Evolutionary conservation across 2,797 vertebrate genomes (phyloP).

Genomic region (Peromyscus aztecus): DNA sequence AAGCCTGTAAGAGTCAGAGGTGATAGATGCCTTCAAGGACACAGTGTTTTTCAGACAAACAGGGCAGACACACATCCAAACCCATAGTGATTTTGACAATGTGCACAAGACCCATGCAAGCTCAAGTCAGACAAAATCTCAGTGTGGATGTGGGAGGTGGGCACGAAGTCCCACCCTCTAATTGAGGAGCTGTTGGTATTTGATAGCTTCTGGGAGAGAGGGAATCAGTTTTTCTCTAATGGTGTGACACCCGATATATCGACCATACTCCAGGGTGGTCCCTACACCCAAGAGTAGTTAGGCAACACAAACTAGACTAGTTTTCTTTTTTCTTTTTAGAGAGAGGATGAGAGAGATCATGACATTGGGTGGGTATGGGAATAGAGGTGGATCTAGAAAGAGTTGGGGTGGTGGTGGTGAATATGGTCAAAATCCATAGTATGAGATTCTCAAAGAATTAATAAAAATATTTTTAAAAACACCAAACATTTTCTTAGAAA

Average conservation of each 20-base stretch:
- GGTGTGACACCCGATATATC: not conserved
- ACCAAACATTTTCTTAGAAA: slow-evolving; percentile 25
- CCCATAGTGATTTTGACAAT: not conserved
- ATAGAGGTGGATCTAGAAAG: not conserved
- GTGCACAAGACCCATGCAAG: too few relatives aligned
- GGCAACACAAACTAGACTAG: not conserved
- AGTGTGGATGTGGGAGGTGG: too few relatives aligned
- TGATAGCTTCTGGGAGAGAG: not conserved
- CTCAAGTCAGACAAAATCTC: not conserved
- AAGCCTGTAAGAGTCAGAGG: not conserved
- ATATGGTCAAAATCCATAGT: not conserved
- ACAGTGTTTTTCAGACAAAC: not conserved
- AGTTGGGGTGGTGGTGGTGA: not conserved
- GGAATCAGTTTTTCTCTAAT: not conserved
- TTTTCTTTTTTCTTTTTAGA: not conserved
- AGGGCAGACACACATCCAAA: not conserved
- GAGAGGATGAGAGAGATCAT: too few relatives aligned
- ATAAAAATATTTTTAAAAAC: not conserved
- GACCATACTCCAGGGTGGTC: not conserved
- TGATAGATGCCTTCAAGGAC: not conserved
- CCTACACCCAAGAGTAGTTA: too few relatives aligned
- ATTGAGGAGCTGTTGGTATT: not conserved
- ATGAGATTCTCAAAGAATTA: not conserved
- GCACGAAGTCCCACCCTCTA: too few relatives aligned
- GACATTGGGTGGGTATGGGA: not conserved